These are phyloP conservation scores for Acanthosepion lycidas DNA, from an alignment of 2,888 invertebrate genomes.

Conservation along the genomic window DNA sequence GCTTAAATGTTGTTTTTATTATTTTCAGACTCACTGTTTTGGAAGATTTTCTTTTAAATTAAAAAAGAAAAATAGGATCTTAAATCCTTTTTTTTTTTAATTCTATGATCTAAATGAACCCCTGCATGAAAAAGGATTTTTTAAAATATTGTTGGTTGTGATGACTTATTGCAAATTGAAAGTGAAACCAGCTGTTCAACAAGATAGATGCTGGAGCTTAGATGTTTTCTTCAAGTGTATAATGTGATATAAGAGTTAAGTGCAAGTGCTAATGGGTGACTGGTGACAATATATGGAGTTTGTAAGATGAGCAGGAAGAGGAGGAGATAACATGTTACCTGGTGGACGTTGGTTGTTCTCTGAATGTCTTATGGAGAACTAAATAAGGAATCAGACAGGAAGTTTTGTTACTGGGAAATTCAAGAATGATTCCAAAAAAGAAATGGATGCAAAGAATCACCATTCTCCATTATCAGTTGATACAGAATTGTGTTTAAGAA, in stretches of 20 bases:
- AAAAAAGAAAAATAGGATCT: not conserved
- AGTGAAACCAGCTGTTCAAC: not conserved
- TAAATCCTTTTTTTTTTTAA: not conserved
- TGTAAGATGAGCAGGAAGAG: not conserved
- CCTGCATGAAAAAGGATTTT: not conserved
- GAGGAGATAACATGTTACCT: constrained; percentile 42
- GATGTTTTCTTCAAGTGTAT: not conserved
- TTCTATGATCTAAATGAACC: not conserved
- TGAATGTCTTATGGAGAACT: constrained; percentile 44
- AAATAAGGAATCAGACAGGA: constrained; percentile 42
- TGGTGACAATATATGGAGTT: not conserved
- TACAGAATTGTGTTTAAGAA: not conserved
- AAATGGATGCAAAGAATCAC: constrained; percentile 24
- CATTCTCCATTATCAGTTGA: not conserved
- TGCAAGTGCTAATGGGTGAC: constrained; percentile 38
- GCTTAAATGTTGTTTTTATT: not conserved
- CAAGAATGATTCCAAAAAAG: not conserved
- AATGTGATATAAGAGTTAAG: constrained; percentile 12
- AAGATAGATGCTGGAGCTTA: not conserved
- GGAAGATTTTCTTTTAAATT: not conserved
- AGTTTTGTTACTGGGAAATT: constrained; percentile 1
- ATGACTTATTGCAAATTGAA: not conserved
- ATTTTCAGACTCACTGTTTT: not conserved
- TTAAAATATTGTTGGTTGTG: not conserved
- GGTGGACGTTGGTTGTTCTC: constrained; percentile 38